Conservation (phyloP, 2,797 vertebrate species). For the Enteromius trimaculatus region DNA sequence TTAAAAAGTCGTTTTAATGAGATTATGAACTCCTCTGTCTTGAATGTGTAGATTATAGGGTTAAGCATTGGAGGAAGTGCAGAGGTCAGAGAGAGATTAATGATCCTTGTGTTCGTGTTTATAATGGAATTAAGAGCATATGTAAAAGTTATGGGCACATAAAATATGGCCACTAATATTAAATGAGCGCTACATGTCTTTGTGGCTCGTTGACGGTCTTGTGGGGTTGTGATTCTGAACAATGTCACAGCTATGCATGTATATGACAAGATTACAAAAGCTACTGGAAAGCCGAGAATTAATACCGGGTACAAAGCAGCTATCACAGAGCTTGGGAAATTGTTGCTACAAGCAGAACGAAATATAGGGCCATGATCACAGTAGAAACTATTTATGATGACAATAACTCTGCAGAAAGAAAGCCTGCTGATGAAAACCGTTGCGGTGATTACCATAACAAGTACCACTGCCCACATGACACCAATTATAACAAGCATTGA, state of each 20-base stretch:
- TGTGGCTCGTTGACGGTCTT: conserved; percentile 56
- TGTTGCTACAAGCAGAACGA: conserved; percentile 64
- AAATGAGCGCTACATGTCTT: conserved; percentile 70
- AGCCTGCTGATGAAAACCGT: conserved; percentile 58
- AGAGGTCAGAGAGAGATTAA: conserved; percentile 23
- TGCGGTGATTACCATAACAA: not conserved
- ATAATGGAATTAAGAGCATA: not conserved
- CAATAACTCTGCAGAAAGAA: conserved; percentile 67
- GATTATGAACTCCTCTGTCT: conserved; percentile 66
- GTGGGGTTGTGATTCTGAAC: conserved; percentile 55
- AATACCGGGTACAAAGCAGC: accelerated
- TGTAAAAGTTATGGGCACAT: conserved; percentile 51
- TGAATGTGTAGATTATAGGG: conserved; percentile 73
- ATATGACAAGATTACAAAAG: conserved; percentile 63
- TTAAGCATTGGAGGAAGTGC: conserved; percentile 39
- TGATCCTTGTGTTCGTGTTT: conserved; percentile 17
- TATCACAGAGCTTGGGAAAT: conserved; percentile 41
- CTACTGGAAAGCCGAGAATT: conserved; percentile 52
- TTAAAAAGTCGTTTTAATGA: conserved; percentile 59
- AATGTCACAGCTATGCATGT: conserved; percentile 60
- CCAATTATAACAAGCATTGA: conserved; percentile 61
- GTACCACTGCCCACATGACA: not conserved
- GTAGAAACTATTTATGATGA: conserved; percentile 62
- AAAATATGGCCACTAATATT: conserved; percentile 66
- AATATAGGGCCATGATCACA: conserved; percentile 67